These are phyloP conservation scores for Nanorana parkeri DNA, from an alignment of 2,113 vertebrate species.

Conservation along the genomic window DNA sequence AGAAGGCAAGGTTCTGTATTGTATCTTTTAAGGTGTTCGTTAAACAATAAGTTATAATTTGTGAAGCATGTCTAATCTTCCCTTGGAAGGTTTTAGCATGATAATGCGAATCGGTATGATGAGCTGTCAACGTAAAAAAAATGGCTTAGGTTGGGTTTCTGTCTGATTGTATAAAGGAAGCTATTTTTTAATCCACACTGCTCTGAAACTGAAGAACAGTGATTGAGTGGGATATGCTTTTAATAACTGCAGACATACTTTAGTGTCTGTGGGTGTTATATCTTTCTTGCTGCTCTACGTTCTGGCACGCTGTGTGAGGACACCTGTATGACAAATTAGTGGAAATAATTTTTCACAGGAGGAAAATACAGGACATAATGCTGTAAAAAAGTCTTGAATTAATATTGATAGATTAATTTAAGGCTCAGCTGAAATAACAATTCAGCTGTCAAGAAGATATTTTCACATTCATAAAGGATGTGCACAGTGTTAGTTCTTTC, in stretches of 20 bases:
- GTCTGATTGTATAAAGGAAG: slow-evolving; percentile 71
- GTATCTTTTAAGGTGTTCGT: slow-evolving; percentile 70
- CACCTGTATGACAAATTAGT: slow-evolving; percentile 74
- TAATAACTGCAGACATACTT: slow-evolving; percentile 71
- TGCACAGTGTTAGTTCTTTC: neutral
- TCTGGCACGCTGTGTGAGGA: slow-evolving; percentile 69
- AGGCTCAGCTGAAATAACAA: slow-evolving; percentile 37
- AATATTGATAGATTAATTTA: slow-evolving; percentile 24
- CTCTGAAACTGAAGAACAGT: slow-evolving; percentile 67
- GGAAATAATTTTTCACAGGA: slow-evolving; percentile 63
- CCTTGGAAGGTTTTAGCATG: slow-evolving; percentile 78
- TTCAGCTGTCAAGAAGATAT: slow-evolving; percentile 1
- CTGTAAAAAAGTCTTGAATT: slow-evolving; percentile 5
- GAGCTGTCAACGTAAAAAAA: slow-evolving; percentile 72
- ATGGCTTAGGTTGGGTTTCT: slow-evolving; percentile 74
- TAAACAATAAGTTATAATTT: slow-evolving; percentile 75
- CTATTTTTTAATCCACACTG: slow-evolving; percentile 87
- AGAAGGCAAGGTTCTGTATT: slow-evolving; percentile 23
- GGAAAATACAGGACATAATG: slow-evolving; percentile 61
- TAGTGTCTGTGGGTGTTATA: slow-evolving; percentile 77
- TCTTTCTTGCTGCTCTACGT: slow-evolving; percentile 65
- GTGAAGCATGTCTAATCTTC: slow-evolving; percentile 83
- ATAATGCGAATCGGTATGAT: slow-evolving; percentile 79
- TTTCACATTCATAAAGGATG: slow-evolving; percentile 11
- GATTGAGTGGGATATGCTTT: slow-evolving; percentile 69